Percentiles rank a stretch among this genome's conserved stretches.
These are phyloP conservation scores for Cecidostiba fungosa DNA, from an alignment of 2,888 invertebrate species.

Conservation along the genomic window DNA sequence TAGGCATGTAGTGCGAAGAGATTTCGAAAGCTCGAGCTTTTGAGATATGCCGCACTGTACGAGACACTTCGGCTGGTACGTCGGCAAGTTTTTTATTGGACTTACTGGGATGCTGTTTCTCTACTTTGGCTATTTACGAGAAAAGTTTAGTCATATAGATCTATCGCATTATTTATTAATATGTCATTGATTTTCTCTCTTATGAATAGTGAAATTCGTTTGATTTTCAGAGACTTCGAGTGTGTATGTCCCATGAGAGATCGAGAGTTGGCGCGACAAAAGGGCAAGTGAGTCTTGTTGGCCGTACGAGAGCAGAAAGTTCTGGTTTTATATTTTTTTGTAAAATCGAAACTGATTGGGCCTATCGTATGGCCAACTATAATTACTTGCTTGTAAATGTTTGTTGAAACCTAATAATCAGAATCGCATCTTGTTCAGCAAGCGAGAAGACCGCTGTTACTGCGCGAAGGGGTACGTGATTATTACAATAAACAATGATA, in stretches of 20 bases:
- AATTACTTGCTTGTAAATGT: constrained; percentile 1
- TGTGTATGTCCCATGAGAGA: constrained; percentile 65
- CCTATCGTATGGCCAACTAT: constrained; percentile 47
- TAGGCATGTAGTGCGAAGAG: neutral
- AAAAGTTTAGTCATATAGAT: constrained; percentile 67
- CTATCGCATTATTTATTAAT: neutral
- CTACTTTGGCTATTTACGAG: constrained; percentile 72
- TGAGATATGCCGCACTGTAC: constrained; percentile 23
- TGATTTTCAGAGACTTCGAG: constrained; percentile 48
- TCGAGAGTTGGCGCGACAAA: constrained; percentile 64
- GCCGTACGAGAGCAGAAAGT: constrained; percentile 54
- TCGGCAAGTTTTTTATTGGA: constrained; percentile 75
- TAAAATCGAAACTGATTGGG: neutral
- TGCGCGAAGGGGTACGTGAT: constrained; percentile 33
- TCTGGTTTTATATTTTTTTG: neutral
- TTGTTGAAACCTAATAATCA: constrained; percentile 47
- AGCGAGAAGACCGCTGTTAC: constrained; percentile 33
- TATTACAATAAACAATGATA: neutral
- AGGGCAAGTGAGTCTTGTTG: constrained; percentile 64
- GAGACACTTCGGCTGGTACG: constrained; percentile 70
- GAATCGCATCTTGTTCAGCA: constrained; percentile 41
- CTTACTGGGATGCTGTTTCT: constrained; percentile 73
- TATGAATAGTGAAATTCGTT: neutral
- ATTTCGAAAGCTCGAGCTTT: neutral
- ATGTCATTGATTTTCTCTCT: neutral